Percentiles rank a stretch among this genome's conserved stretches.
Evolutionary conservation across 2,113 vertebrate species (phyloP).

Genomic region (Odocoileus virginianus): DNA sequence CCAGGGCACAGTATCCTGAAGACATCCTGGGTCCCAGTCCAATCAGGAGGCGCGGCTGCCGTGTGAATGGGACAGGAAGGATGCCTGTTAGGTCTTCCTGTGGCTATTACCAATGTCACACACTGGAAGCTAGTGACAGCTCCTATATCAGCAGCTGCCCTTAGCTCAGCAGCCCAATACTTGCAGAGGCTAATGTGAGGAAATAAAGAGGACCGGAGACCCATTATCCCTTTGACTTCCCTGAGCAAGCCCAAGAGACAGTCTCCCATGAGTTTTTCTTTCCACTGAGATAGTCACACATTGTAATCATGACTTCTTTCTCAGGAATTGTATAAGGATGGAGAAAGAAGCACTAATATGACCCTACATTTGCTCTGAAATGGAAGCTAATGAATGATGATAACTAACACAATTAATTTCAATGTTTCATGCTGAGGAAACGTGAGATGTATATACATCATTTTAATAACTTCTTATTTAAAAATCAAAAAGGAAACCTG

Average conservation of each 20-base stretch:
- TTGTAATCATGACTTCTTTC: neutral
- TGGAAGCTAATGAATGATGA: neutral
- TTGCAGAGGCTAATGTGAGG: neutral
- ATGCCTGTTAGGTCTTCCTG: neutral
- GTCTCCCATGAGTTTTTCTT: neutral
- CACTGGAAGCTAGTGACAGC: neutral
- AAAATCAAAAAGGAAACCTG: conserved; percentile 41
- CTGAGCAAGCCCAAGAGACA: neutral
- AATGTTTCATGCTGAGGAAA: neutral
- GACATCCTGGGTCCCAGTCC: too few species aligned
- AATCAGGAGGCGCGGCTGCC: neutral
- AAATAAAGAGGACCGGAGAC: neutral
- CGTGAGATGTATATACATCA: neutral
- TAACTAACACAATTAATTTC: neutral
- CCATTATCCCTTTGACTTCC: neutral
- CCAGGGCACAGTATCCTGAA: neutral
- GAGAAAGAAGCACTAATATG: neutral
- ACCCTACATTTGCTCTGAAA: neutral
- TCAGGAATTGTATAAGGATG: neutral
- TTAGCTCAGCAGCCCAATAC: neutral
- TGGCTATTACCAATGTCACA: neutral
- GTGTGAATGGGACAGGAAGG: neutral
- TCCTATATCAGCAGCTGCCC: neutral
- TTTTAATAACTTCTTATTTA: conserved; percentile 11
- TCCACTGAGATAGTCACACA: neutral